A percentile compares a stretch with the other conserved stretches of the same genome.
phyloP scores from a whole-genome alignment of 2,113 vertebrate species.

The Clarias magur region DNA sequence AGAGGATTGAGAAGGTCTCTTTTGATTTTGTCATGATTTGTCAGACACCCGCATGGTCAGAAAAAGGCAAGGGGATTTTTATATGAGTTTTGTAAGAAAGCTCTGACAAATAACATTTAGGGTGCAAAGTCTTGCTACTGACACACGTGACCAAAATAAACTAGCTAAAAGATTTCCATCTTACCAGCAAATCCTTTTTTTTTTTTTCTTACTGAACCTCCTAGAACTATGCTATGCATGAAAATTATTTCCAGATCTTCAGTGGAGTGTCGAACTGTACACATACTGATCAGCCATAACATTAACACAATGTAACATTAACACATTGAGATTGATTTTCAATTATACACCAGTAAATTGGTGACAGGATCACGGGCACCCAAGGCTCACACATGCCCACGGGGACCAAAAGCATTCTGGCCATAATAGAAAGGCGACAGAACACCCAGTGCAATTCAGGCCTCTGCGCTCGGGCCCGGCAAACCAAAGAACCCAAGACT shows the following conservation, averaged over 20 bases:
- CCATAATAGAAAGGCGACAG: too few relatives aligned
- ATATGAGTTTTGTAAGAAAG: background rate
- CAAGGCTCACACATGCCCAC: too few relatives aligned
- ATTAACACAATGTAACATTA: too few relatives aligned
- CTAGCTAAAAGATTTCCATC: background rate
- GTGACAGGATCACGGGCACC: too few relatives aligned
- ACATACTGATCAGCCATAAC: too few relatives aligned
- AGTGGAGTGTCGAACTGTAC: background rate
- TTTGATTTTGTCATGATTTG: constrained; percentile 32
- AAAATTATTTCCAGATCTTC: background rate
- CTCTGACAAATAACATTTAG: background rate
- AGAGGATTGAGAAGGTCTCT: constrained; percentile 38
- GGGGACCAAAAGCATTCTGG: too few relatives aligned
- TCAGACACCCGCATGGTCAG: constrained; percentile 16
- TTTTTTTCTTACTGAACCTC: background rate
- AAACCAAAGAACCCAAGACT: too few relatives aligned
- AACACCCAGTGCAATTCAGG: too few relatives aligned
- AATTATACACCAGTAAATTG: too few relatives aligned
- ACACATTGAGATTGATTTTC: too few relatives aligned
- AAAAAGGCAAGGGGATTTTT: constrained; percentile 9
- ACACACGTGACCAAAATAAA: background rate
- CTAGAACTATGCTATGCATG: background rate
- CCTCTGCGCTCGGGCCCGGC: too few relatives aligned
- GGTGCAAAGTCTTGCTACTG: background rate
- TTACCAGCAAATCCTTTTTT: background rate